Conservation (phyloP, 2,888 invertebrate species). For the Ryuthela nishihirai region DNA sequence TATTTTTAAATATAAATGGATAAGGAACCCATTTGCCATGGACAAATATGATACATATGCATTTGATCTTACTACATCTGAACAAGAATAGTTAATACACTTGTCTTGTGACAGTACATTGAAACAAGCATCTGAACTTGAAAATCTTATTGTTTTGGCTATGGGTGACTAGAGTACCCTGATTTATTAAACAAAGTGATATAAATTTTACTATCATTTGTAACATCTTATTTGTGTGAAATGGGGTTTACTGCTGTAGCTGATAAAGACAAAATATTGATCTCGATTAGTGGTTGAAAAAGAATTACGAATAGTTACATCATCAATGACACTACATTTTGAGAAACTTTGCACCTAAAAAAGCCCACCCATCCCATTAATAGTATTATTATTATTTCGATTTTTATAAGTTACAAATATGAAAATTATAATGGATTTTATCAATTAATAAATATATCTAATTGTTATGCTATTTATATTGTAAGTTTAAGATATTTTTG, state of each 20-base stretch:
- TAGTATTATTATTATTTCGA: too few relatives aligned
- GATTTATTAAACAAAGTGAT: neutral
- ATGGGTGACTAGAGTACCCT: neutral
- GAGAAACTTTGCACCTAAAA: too few relatives aligned
- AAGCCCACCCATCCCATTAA: too few relatives aligned
- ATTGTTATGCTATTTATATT: too few relatives aligned
- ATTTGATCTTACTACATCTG: neutral
- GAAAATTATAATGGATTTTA: too few relatives aligned
- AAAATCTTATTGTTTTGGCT: constrained; percentile 1
- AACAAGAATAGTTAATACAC: neutral
- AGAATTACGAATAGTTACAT: too few relatives aligned
- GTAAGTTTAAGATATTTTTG: too few relatives aligned
- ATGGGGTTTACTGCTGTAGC: neutral
- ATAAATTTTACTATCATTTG: neutral
- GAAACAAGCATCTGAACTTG: neutral
- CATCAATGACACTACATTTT: too few relatives aligned
- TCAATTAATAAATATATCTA: too few relatives aligned
- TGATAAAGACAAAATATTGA: too few relatives aligned
- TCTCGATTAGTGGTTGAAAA: too few relatives aligned
- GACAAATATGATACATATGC: neutral
- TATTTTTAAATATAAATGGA: neutral
- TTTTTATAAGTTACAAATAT: too few relatives aligned
- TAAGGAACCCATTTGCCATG: neutral
- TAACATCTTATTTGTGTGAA: neutral
- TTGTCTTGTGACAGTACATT: neutral